phyloP scores from a whole-genome alignment of 2,888 invertebrate species.

The Bellardia pandia region DNA sequence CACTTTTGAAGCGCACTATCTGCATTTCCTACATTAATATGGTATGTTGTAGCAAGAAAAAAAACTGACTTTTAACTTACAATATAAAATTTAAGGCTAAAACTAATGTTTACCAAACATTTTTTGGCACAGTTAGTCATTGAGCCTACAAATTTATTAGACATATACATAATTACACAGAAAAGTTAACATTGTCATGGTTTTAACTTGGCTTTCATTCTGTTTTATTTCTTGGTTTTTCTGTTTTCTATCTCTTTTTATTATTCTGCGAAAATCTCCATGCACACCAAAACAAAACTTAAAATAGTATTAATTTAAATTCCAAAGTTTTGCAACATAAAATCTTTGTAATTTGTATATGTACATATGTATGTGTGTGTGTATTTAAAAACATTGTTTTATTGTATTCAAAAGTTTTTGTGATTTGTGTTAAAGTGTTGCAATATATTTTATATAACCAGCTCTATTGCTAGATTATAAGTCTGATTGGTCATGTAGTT shows the following conservation, averaged over 20 bases:
- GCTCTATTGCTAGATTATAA: neutral
- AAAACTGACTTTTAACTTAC: constrained; percentile 27
- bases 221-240: constrained; percentile 13
- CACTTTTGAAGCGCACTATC: neutral
- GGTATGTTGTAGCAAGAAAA: neutral
- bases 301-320: constrained; percentile 16
- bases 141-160: constrained; percentile 59
- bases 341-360: neutral
- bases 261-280: neutral
- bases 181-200: constrained; percentile 48
- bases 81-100: constrained; percentile 47
- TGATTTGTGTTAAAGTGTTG: neutral
- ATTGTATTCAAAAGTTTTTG: neutral
- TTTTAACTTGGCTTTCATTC: constrained; percentile 39
- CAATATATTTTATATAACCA: constrained; percentile 1
- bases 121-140: constrained; percentile 68
- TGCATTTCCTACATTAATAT: constrained; percentile 2
- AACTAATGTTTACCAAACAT: constrained; percentile 54
- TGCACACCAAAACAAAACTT: neutral
- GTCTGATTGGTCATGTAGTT: neutral
- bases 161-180: constrained; percentile 45
- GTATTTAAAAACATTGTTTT: neutral
- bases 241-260: neutral
- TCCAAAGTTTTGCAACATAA: constrained; percentile 10
- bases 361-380: neutral